Conservation (phyloP, 2,888 invertebrate species). For the Lymantria monacha region DNA sequence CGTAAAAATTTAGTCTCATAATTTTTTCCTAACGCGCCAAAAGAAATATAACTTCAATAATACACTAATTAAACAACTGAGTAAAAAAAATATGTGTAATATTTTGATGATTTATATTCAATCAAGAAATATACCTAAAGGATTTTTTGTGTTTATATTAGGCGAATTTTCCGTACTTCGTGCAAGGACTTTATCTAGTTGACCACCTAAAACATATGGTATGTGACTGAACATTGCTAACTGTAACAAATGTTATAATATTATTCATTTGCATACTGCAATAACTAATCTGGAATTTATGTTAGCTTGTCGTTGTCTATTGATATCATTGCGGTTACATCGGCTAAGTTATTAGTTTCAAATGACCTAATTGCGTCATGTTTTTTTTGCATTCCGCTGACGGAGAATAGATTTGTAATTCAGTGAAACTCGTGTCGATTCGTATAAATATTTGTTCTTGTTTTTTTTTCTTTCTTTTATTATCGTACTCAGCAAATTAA, state of each 20-base stretch:
- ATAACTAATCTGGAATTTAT: constrained; percentile 33
- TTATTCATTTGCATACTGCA: constrained; percentile 10
- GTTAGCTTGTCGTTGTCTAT: constrained; percentile 47
- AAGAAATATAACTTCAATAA: too few species aligned
- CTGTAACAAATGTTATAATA: neutral
- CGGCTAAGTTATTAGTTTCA: constrained; percentile 68
- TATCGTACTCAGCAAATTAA: constrained; percentile 2
- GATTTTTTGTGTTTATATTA: too few species aligned
- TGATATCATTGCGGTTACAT: constrained; percentile 66
- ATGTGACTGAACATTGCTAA: too few species aligned
- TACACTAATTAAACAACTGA: too few species aligned
- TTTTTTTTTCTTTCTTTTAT: constrained; percentile 19
- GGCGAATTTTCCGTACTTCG: too few species aligned
- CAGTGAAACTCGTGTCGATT: constrained; percentile 44
- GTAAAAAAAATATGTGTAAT: too few species aligned
- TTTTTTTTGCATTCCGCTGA: constrained; percentile 66
- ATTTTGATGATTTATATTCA: too few species aligned
- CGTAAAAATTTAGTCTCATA: too few species aligned
- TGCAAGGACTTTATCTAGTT: too few species aligned
- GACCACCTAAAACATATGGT: too few species aligned
- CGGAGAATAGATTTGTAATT: constrained; percentile 59
- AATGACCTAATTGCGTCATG: constrained; percentile 71
- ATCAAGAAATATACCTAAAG: too few species aligned
- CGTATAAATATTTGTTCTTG: constrained; percentile 23
- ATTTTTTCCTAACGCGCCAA: too few species aligned